Percentiles rank a stretch among this genome's conserved stretches.
Evolutionary conservation across 2,888 invertebrate species (phyloP).

Genomic region (Drosophila rellima): DNA sequence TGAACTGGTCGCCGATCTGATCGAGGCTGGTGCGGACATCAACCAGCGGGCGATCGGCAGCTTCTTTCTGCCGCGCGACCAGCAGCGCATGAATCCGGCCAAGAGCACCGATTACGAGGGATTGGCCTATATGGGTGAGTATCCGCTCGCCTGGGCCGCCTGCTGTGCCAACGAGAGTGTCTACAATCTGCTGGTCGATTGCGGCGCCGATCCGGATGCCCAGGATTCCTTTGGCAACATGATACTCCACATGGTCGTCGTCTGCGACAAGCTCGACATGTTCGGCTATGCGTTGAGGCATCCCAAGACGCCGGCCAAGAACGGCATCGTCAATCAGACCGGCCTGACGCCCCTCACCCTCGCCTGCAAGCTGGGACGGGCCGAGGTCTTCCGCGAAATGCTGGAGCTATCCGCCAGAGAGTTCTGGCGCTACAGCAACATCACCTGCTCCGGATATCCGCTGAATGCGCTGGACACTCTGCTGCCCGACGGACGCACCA

Average conservation of each 20-base stretch:
- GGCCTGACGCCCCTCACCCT: conserved; percentile 98
- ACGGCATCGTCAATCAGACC: conserved; percentile 94
- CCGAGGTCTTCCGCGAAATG: conserved; percentile 99
- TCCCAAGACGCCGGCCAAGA: conserved; percentile 96
- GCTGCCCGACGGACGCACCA: conserved; percentile 96
- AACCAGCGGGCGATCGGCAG: conserved; percentile 97
- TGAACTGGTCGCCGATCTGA: conserved; percentile 96
- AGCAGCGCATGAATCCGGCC: conserved; percentile 92
- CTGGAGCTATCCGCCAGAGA: conserved; percentile 97
- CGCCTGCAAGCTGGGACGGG: conserved; percentile 97
- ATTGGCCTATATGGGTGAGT: conserved; percentile 98
- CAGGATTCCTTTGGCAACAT: conserved; percentile 99
- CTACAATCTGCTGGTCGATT: conserved; percentile 96
- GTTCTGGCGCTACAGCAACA: conserved; percentile 99
- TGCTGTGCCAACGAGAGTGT: conserved; percentile 99
- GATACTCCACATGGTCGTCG: conserved; percentile 99
- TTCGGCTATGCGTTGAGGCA: conserved; percentile 98
- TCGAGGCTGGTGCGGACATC: conserved; percentile 96
- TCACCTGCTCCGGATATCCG: conserved; percentile 99
- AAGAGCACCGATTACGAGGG: conserved; percentile 97
- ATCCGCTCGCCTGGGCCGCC: conserved; percentile 98
- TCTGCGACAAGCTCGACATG: conserved; percentile 99
- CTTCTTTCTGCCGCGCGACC: conserved; percentile 98
- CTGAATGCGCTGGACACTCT: conserved; percentile 98
- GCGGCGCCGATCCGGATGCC: conserved; percentile 97